Conservation (phyloP, 2,888 invertebrate species). For the Netelia melanura region DNA sequence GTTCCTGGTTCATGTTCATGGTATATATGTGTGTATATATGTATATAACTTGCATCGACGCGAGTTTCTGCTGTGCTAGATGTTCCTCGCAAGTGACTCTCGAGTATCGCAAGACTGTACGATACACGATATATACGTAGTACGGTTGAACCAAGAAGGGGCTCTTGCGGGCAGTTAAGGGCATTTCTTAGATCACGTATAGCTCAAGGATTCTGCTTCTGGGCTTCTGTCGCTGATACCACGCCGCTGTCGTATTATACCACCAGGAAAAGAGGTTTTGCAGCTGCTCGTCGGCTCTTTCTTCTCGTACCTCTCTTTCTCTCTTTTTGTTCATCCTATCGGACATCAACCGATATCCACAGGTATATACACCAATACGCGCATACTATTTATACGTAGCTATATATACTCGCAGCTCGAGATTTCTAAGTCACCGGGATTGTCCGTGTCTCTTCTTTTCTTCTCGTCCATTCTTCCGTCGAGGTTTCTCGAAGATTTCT, state of each 20-base stretch:
- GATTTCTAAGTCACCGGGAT: conserved; percentile 52
- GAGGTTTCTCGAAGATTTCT: conserved; percentile 19
- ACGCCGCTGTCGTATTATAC: conserved; percentile 49
- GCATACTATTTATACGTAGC: background rate
- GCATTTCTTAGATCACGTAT: conserved; percentile 55
- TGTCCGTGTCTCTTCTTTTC: conserved; percentile 27
- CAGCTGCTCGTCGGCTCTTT: conserved; percentile 37
- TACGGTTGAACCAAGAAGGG: conserved; percentile 25
- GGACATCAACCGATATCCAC: conserved; percentile 8
- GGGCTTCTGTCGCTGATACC: conserved; percentile 53
- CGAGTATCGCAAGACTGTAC: conserved; percentile 48
- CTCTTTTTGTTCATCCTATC: conserved; percentile 10
- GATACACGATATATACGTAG: background rate
- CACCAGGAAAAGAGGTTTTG: conserved; percentile 39
- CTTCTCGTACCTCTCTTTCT: conserved; percentile 2
- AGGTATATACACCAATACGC: background rate
- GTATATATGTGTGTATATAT: background rate
- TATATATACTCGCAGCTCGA: conserved; percentile 23
- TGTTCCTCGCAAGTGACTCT: conserved; percentile 59
- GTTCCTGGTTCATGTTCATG: too few relatives aligned
- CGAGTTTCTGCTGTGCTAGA: conserved; percentile 48
- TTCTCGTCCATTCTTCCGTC: background rate
- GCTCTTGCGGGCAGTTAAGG: conserved; percentile 53
- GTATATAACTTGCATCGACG: conserved; percentile 6
- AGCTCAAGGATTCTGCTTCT: conserved; percentile 45